Evolutionary conservation across 2,888 invertebrate species (phyloP).

Genomic region (Epicampocera succincta): DNA sequence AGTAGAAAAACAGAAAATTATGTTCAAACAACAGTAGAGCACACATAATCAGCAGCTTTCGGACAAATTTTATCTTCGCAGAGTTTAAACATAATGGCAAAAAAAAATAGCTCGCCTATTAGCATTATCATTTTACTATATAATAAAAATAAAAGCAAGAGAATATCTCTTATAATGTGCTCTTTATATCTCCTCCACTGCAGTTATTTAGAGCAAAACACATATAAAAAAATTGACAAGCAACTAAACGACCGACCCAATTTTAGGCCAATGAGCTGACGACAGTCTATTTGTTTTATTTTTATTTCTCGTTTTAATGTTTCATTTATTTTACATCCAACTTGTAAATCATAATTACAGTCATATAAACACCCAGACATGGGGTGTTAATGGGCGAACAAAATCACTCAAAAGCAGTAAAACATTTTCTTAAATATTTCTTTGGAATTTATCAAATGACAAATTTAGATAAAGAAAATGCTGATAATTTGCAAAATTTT

Average conservation of each 20-base stretch:
- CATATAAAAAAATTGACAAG: slow-evolving; percentile 30
- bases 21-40: slow-evolving; percentile 15
- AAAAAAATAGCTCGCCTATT: neutral
- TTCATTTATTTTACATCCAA: slow-evolving; percentile 26
- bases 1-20: slow-evolving; percentile 19
- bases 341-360: slow-evolving; percentile 47
- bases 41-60: neutral
- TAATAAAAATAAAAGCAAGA: too few relatives aligned
- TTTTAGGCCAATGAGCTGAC: slow-evolving; percentile 64
- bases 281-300: slow-evolving; percentile 18
- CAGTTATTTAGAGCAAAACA: slow-evolving; percentile 9
- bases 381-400: slow-evolving; percentile 39
- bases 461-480: neutral
- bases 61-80: neutral
- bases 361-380: slow-evolving; percentile 18
- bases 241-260: slow-evolving; percentile 56
- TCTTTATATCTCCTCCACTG: neutral
- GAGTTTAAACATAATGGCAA: neutral
- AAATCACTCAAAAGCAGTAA: neutral
- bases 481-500: too few relatives aligned
- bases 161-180: neutral
- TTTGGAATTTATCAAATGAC: neutral
- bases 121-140: too few relatives aligned
- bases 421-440: neutral
- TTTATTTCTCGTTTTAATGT: slow-evolving; percentile 10